These are phyloP conservation scores for Lydus trimaculatus DNA, from an alignment of 2,888 invertebrate genomes.

Conservation along the genomic window DNA sequence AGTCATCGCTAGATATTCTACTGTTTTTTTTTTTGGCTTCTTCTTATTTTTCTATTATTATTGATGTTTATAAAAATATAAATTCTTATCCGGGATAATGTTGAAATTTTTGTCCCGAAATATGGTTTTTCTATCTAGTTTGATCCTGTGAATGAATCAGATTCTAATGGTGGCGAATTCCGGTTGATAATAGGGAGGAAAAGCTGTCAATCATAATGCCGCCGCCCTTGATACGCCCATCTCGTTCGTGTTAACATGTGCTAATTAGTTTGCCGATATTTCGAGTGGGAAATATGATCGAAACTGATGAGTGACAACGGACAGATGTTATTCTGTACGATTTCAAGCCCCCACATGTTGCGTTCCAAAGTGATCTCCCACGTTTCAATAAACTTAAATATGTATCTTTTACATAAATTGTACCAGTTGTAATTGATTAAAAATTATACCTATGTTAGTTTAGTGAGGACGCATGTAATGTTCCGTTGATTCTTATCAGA, in stretches of 20 bases:
- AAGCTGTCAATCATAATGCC: constrained; percentile 22
- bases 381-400: constrained; percentile 18
- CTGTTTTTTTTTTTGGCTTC: too few relatives aligned
- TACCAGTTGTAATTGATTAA: not conserved
- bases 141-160: not conserved
- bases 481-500: too few relatives aligned
- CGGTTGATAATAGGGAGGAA: constrained; percentile 10
- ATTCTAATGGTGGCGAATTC: constrained; percentile 11
- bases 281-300: constrained; percentile 32
- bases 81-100: not conserved
- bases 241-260: constrained; percentile 42
- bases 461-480: not conserved
- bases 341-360: constrained; percentile 32
- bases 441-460: not conserved
- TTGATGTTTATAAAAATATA: not conserved
- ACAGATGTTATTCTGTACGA: constrained; percentile 30
- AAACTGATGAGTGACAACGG: constrained; percentile 33
- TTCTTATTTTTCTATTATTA: too few relatives aligned
- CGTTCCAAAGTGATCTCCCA: constrained; percentile 23
- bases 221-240: constrained; percentile 23
- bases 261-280: constrained; percentile 40
- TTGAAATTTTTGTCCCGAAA: not conserved
- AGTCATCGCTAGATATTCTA: not conserved
- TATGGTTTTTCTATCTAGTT: not conserved
- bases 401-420: not conserved